A percentile compares a stretch with the other conserved stretches of the same genome.
These are phyloP conservation scores for Lampropteryx suffumata DNA, from an alignment of 2,888 invertebrate species.

Conservation along the genomic window DNA sequence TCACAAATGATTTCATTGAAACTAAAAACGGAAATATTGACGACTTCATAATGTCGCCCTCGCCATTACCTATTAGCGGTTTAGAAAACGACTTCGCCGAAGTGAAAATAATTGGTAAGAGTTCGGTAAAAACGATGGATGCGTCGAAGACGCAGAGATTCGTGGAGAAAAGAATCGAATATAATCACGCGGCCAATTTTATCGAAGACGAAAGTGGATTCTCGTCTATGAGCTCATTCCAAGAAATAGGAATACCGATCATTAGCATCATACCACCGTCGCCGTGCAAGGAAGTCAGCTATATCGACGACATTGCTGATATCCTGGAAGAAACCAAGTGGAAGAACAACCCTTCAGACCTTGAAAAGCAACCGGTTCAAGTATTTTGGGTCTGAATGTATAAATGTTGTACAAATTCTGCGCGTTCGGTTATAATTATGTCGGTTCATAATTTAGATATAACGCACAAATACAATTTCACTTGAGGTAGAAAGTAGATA, in stretches of 20 bases:
- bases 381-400: conserved; percentile 73
- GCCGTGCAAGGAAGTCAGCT: conserved; percentile 69
- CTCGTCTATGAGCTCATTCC: conserved; percentile 92
- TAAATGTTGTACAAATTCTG: conserved; percentile 45
- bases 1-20: conserved; percentile 46
- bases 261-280: conserved; percentile 77
- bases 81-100: conserved; percentile 53
- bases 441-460: conserved; percentile 10
- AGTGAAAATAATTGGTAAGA: conserved; percentile 45
- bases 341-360: conserved; percentile 59
- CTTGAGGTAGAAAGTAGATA: neutral
- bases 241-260: conserved; percentile 89
- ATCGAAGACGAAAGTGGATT: conserved; percentile 93
- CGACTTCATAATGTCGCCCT: conserved; percentile 50
- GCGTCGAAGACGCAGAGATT: conserved; percentile 36
- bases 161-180: conserved; percentile 57
- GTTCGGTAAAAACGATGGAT: conserved; percentile 25
- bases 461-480: conserved; percentile 15
- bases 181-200: conserved; percentile 59
- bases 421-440: conserved; percentile 27
- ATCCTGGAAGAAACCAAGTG: conserved; percentile 62
- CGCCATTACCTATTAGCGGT: conserved; percentile 45
- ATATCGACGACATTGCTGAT: conserved; percentile 55
- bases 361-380: conserved; percentile 70
- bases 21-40: conserved; percentile 45